These are phyloP conservation scores for Pygathrix nemaeus DNA, from an alignment of 2,113 vertebrate genomes.

Conservation along the genomic window DNA sequence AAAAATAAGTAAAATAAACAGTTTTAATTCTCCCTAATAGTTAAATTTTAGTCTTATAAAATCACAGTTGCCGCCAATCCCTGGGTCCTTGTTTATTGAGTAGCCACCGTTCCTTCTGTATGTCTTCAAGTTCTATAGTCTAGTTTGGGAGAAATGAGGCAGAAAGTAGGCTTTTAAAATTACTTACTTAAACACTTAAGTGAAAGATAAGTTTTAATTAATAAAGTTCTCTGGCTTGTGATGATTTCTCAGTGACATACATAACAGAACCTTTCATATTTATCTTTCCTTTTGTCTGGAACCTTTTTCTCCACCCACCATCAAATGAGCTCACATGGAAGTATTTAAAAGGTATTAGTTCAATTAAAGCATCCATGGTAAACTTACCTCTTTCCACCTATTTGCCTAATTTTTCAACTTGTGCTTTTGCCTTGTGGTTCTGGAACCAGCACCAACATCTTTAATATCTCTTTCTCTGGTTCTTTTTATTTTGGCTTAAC, in stretches of 20 bases:
- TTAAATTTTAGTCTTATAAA: background rate
- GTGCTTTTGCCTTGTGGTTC: background rate
- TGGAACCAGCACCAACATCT: background rate
- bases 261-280: background rate
- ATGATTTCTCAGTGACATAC: background rate
- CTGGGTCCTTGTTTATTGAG: background rate
- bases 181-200: background rate
- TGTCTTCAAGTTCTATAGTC: background rate
- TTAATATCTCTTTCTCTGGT: background rate
- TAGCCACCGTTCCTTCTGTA: background rate
- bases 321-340: background rate
- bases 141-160: background rate
- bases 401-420: background rate
- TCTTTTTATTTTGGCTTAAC: background rate
- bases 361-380: too few relatives aligned
- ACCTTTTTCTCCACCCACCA: fast-evolving
- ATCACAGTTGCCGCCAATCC: background rate
- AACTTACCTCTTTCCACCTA: background rate
- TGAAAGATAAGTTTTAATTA: background rate
- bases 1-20: background rate
- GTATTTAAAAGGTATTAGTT: background rate
- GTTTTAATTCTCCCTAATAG: background rate
- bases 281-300: background rate
- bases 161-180: background rate
- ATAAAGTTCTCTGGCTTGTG: background rate